Percentiles rank a stretch among this genome's conserved stretches.
Evolutionary conservation across 1,140 invertebrate species (phyloP).

Genomic region (Apis dorsata): DNA sequence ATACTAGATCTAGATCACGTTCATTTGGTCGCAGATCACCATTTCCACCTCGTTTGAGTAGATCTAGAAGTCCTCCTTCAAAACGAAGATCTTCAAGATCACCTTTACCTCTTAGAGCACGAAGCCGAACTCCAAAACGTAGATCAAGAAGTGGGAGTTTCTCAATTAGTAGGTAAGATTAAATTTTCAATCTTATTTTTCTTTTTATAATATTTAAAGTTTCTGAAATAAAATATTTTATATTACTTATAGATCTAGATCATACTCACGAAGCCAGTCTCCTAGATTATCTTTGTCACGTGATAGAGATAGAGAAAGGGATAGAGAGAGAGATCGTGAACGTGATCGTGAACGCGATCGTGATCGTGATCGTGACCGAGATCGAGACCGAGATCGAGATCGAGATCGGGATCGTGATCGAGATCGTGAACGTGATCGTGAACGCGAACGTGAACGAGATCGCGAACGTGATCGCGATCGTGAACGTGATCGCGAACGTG

Average conservation of each 20-base stretch:
- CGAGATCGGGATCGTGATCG: slow-evolving; percentile 71
- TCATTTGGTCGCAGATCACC: slow-evolving; percentile 76
- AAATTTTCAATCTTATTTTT: slow-evolving; percentile 9
- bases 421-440: slow-evolving; percentile 64
- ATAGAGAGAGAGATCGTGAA: slow-evolving; percentile 63
- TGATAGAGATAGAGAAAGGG: slow-evolving; percentile 70
- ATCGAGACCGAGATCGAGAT: slow-evolving; percentile 56
- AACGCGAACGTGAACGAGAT: slow-evolving; percentile 64
- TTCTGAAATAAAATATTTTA: not conserved
- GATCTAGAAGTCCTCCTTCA: slow-evolving; percentile 76
- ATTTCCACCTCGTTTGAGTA: slow-evolving; percentile 69
- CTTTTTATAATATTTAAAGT: not conserved
- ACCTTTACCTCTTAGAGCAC: slow-evolving; percentile 73
- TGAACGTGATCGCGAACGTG: slow-evolving; percentile 66
- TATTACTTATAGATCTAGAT: slow-evolving; percentile 73
- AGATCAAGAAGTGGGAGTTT: slow-evolving; percentile 78
- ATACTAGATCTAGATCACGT: slow-evolving; percentile 78
- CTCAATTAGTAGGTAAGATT: slow-evolving; percentile 81
- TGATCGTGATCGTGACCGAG: slow-evolving; percentile 53
- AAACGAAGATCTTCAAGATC: slow-evolving; percentile 74
- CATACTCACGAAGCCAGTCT: slow-evolving; percentile 77
- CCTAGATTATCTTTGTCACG: slow-evolving; percentile 74
- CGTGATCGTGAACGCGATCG: slow-evolving; percentile 59
- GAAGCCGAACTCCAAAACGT: slow-evolving; percentile 78
- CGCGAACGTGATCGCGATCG: slow-evolving; percentile 60